phyloP scores from a whole-genome alignment of 2,113 vertebrate genomes.

The Apaloderma vittatum region DNA sequence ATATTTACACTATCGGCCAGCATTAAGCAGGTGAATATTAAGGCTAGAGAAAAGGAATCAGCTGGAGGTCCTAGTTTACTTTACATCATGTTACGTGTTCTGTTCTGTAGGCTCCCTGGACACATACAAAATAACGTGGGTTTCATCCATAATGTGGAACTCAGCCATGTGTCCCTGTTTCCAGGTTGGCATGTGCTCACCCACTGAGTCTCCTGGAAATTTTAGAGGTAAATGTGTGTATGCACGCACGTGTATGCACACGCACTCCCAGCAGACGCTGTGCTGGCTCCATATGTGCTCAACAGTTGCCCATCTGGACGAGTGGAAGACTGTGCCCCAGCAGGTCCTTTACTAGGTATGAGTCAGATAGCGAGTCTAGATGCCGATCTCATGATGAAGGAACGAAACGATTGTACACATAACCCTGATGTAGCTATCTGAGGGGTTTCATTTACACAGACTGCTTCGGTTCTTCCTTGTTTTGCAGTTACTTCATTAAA shows the following conservation, averaged over 20 bases:
- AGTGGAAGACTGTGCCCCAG: neutral
- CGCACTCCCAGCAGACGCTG: neutral
- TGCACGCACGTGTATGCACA: fast-evolving
- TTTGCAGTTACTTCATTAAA: neutral
- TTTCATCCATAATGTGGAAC: neutral
- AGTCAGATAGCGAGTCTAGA: neutral
- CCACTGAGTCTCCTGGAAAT: neutral
- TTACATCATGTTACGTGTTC: neutral
- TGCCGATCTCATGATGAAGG: neutral
- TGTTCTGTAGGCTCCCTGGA: neutral
- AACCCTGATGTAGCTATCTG: neutral
- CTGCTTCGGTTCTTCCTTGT: neutral
- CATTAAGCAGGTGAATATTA: neutral
- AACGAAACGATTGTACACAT: neutral
- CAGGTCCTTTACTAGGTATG: neutral
- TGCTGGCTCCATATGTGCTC: fast-evolving
- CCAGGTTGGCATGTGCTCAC: neutral
- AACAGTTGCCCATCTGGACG: fast-evolving
- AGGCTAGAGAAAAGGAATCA: neutral
- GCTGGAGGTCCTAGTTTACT: neutral
- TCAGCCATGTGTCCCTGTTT: fast-evolving
- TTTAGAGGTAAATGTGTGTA: fast-evolving
- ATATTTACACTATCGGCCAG: neutral
- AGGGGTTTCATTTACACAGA: neutral
- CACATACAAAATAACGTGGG: neutral